phyloP scores from a whole-genome alignment of 2,113 vertebrate genomes.

The Pygoscelis adeliae region DNA sequence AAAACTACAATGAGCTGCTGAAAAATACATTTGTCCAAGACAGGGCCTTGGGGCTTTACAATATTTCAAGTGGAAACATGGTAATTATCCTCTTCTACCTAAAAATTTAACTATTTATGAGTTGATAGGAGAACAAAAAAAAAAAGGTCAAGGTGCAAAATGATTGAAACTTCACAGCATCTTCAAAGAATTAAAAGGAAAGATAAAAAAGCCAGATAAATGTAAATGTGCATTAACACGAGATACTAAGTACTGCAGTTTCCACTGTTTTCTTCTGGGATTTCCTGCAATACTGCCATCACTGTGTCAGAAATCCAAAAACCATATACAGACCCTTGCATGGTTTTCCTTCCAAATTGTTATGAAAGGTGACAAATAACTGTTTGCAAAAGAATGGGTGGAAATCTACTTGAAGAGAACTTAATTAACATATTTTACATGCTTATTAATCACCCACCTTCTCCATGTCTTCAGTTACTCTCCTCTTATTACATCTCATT shows the following conservation, averaged over 20 bases:
- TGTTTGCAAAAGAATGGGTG: not conserved
- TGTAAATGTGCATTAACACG: not conserved
- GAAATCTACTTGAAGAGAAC: not conserved
- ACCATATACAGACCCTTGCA: not conserved
- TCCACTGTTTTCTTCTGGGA: slow-evolving; percentile 33
- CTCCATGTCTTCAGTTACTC: not conserved
- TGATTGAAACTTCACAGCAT: not conserved
- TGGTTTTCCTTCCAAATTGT: not conserved
- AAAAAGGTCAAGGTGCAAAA: not conserved
- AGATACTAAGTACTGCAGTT: slow-evolving; percentile 6
- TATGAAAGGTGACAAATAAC: not conserved
- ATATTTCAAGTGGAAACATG: slow-evolving; percentile 32
- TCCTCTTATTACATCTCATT: not conserved
- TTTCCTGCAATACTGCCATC: slow-evolving; percentile 37
- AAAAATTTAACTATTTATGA: slow-evolving; percentile 4
- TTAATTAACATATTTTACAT: not conserved
- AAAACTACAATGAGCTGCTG: slow-evolving; percentile 54
- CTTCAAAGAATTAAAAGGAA: not conserved
- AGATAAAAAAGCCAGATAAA: not conserved
- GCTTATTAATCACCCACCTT: slow-evolving; percentile 23
- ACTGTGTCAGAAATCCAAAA: slow-evolving; percentile 51
- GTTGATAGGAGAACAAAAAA: not conserved
- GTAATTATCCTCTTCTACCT: slow-evolving; percentile 6
- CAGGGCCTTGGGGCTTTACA: not conserved
- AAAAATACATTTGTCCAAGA: slow-evolving; percentile 50